Evolutionary conservation across 2,113 vertebrate species (phyloP).

Genomic region (Tachysurus vachellii): DNA sequence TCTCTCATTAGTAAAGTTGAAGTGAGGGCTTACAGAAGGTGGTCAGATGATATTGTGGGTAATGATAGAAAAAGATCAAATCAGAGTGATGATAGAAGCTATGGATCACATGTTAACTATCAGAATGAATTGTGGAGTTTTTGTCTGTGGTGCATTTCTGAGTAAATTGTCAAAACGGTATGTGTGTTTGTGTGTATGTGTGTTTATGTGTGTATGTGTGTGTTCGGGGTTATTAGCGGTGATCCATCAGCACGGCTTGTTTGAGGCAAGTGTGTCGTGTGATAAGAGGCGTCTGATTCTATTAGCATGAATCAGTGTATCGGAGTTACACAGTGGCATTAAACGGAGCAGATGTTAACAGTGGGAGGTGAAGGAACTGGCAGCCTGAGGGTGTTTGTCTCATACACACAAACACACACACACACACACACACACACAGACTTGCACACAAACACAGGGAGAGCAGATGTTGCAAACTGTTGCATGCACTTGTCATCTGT

Average conservation of each 20-base stretch:
- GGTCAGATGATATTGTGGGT: neutral
- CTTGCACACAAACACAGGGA: conserved; percentile 72
- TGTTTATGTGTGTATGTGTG: neutral
- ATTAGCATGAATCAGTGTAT: conserved; percentile 56
- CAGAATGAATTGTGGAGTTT: neutral
- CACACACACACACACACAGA: conserved; percentile 61
- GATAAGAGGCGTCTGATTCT: conserved; percentile 61
- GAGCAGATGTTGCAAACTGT: conserved; percentile 89
- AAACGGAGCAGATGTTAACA: conserved; percentile 87
- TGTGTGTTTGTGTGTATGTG: neutral
- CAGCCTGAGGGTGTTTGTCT: conserved; percentile 75
- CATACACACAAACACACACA: conserved; percentile 39
- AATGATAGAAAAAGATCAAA: neutral
- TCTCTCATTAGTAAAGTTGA: neutral
- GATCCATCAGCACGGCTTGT: conserved; percentile 43
- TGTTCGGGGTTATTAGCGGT: conserved; percentile 28
- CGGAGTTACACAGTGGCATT: conserved; percentile 58
- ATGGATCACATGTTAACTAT: neutral
- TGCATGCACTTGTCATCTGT: conserved; percentile 70
- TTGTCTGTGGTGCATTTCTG: no score
- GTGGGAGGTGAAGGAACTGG: conserved; percentile 84
- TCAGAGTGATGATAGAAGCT: neutral
- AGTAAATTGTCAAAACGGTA: neutral
- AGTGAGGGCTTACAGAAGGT: no score
- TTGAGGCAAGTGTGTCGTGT: conserved; percentile 39